A percentile compares a stretch with the other conserved stretches of the same genome.
These are phyloP conservation scores for Apogon hyalosoma DNA, from an alignment of 2,797 vertebrate genomes.

Conservation along the genomic window DNA sequence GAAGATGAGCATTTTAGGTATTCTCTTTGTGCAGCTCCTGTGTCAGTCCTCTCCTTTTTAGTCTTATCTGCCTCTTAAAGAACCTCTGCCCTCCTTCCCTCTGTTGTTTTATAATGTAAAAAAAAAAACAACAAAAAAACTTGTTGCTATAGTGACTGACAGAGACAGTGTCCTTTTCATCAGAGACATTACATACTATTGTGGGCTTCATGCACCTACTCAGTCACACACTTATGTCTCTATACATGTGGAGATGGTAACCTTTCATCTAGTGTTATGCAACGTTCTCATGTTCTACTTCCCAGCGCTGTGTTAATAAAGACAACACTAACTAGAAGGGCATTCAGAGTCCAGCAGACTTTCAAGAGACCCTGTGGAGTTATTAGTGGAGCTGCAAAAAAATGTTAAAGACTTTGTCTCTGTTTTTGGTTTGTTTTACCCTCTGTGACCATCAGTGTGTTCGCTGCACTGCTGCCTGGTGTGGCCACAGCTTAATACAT, in stretches of 20 bases:
- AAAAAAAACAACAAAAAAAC: constrained; percentile 12
- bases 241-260: background rate
- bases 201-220: background rate
- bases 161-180: constrained; percentile 38
- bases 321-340: too few relatives aligned
- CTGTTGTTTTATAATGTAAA: constrained; percentile 31
- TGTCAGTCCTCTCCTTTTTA: constrained; percentile 1
- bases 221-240: background rate
- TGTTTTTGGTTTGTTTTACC: too few relatives aligned
- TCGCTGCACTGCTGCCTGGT: too few relatives aligned
- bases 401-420: too few relatives aligned
- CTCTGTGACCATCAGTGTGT: too few relatives aligned
- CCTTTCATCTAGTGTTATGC: background rate
- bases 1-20: constrained; percentile 2
- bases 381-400: too few relatives aligned
- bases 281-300: background rate
- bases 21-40: background rate
- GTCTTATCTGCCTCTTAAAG: constrained; percentile 17
- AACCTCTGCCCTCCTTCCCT: constrained; percentile 21
- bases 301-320: background rate
- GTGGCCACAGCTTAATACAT: too few relatives aligned
- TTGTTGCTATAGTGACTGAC: constrained; percentile 63
- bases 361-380: too few relatives aligned
- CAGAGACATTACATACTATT: constrained; percentile 9
- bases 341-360: too few relatives aligned